Evolutionary conservation across 2,113 vertebrate genomes (phyloP), one percentile per base, ranked within the genome.

Genomic region (Phalacrocorax aristotelis): DNA sequence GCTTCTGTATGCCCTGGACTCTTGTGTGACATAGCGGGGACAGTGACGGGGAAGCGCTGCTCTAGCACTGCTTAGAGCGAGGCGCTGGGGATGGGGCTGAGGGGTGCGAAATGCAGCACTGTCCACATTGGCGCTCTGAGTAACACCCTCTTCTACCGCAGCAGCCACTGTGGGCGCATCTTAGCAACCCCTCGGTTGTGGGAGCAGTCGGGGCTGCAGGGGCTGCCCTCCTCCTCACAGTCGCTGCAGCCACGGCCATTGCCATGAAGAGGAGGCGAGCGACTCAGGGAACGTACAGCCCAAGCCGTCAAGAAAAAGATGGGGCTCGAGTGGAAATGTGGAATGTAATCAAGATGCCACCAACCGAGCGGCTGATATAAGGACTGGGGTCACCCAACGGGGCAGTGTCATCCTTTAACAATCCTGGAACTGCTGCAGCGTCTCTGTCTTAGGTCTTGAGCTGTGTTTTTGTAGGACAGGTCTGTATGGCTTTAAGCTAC

Each of bases 261-360:
- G 92, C 91, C 68, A 96, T 97, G 97, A 97, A 97, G 95, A 97
- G 96, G 89, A 96, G 97, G 95, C 95, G 97, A 95, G 97, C 97
- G 9, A 97, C 98, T 52, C 98, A 98, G 94, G 98, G 97, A 38
- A 97, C 97, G 0, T 98, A 98, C 95, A 98, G 97, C 74, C 97
- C 97, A 4, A 98, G 98, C 88, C 97, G 97, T 1, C 98, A 98
- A 19, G 97, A 98, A 76, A 98, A 98, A 21, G 97, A 97, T 8
- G 98, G 98, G 36, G 97, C 97, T 2, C 95, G 97, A 26, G 97
- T 97, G 87, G 98, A 98, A 42, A 97, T 97, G 97, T 97, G 97
- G 98, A 98, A 98, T 1, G 97, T 98, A 4, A 95, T 97, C 83
- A 97, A 98, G 96, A 94, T 98, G 93, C 98, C 97, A 32, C 98